phyloP scores from a whole-genome alignment of 2,113 vertebrate genomes.

The Percina caprodes region DNA sequence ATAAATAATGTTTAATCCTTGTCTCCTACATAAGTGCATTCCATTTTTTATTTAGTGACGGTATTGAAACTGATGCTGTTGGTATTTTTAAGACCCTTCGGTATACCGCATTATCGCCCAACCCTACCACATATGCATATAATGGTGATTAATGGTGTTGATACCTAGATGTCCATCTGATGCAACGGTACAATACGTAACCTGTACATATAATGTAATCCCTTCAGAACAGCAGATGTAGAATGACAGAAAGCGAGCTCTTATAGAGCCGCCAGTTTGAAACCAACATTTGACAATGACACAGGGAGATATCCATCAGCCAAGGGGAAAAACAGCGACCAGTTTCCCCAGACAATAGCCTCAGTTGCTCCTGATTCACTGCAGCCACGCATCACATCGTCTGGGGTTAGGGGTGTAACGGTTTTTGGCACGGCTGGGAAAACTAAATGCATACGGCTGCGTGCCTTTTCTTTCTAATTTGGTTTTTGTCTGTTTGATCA shows the following conservation, averaged over 20 bases:
- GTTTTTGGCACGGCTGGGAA: background rate
- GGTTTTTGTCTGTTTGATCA: too few species aligned
- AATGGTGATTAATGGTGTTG: background rate
- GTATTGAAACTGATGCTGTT: too few species aligned
- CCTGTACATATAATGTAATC: background rate
- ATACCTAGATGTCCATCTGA: background rate
- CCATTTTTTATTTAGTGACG: too few species aligned
- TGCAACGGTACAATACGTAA: background rate
- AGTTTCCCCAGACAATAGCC: background rate
- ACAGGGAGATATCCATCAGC: background rate
- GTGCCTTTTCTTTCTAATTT: too few species aligned
- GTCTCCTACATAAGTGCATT: too few species aligned
- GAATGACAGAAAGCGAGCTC: background rate
- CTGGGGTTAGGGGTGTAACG: background rate
- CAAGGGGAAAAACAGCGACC: background rate
- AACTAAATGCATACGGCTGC: too few species aligned
- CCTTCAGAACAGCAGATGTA: background rate
- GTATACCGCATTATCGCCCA: too few species aligned
- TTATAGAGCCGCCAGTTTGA: constrained; percentile 19
- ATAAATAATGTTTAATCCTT: too few species aligned
- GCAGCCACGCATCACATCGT: background rate
- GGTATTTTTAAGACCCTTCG: too few species aligned
- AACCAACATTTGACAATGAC: background rate
- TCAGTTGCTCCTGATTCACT: background rate
- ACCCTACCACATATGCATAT: constrained; percentile 1